A percentile compares a stretch with the other conserved stretches of the same genome.
These are phyloP conservation scores for Hypomesus transpacificus DNA, from an alignment of 2,113 vertebrate genomes.

Conservation along the genomic window DNA sequence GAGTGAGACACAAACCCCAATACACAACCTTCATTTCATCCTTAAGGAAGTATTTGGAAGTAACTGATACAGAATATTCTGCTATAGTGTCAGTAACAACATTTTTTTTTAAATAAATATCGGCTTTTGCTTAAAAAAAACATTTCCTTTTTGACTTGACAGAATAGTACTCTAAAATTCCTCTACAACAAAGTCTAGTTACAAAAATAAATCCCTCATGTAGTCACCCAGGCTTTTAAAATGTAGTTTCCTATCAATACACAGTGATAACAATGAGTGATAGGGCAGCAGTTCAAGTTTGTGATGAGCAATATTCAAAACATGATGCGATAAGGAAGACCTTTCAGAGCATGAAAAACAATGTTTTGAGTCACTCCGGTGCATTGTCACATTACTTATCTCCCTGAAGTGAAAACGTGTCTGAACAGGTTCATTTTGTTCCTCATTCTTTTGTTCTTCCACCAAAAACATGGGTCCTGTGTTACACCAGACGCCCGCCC, in stretches of 20 bases:
- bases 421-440: constrained; percentile 48
- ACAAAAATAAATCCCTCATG: no score
- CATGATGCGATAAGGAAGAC: constrained; percentile 25
- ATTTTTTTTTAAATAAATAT: no score
- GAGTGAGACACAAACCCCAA: constrained; percentile 36
- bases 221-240: no score
- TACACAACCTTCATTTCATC: constrained; percentile 51
- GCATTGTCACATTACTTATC: constrained; percentile 54
- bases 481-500: constrained; percentile 34
- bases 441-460: constrained; percentile 46
- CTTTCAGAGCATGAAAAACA: constrained; percentile 44
- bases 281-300: neutral
- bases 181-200: no score
- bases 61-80: neutral
- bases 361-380: constrained; percentile 39
- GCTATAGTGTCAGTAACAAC: no score
- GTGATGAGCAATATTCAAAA: constrained; percentile 38
- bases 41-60: neutral
- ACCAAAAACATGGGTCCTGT: constrained; percentile 26
- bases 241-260: no score
- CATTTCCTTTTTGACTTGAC: no score
- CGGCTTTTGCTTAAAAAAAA: no score
- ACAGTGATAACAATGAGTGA: no score
- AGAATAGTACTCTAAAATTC: no score
- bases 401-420: constrained; percentile 47